A percentile compares a stretch with the other conserved stretches of the same genome.
These are phyloP conservation scores for Cyanoramphus novaezelandiae DNA, from an alignment of 2,113 vertebrate species.

Conservation along the genomic window DNA sequence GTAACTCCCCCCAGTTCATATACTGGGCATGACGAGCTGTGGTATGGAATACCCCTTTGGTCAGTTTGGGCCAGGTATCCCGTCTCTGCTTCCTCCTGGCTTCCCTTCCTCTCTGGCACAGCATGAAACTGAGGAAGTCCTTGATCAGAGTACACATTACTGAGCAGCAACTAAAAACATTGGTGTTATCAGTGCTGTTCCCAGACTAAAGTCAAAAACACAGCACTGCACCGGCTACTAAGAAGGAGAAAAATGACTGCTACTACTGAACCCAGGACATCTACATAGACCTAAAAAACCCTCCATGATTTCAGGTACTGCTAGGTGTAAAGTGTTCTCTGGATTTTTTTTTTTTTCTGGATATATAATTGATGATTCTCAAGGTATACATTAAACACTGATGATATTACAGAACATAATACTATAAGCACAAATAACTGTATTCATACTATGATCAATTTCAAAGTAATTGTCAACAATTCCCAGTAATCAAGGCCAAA, in stretches of 20 bases:
- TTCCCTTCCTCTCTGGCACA: background rate
- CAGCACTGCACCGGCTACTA: too few relatives aligned
- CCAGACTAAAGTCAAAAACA: too few relatives aligned
- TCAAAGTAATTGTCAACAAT: background rate
- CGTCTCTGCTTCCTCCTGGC: background rate
- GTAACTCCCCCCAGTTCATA: too few relatives aligned
- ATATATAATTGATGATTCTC: background rate
- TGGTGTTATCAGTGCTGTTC: too few relatives aligned
- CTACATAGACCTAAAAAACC: background rate
- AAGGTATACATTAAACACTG: background rate
- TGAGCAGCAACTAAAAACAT: too few relatives aligned
- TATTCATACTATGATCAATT: background rate
- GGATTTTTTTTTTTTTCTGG: background rate
- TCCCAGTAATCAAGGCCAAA: background rate
- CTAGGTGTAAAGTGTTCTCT: background rate
- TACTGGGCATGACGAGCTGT: too few relatives aligned
- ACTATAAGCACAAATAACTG: background rate
- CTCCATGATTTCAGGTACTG: background rate
- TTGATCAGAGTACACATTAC: background rate
- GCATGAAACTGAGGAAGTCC: background rate
- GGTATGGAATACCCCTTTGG: too few relatives aligned
- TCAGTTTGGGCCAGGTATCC: background rate
- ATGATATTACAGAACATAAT: background rate
- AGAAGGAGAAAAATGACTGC: too few relatives aligned
- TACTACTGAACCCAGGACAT: background rate